Conservation (phyloP, 2,113 vertebrate genomes). For the Onychostoma macrolepis region DNA sequence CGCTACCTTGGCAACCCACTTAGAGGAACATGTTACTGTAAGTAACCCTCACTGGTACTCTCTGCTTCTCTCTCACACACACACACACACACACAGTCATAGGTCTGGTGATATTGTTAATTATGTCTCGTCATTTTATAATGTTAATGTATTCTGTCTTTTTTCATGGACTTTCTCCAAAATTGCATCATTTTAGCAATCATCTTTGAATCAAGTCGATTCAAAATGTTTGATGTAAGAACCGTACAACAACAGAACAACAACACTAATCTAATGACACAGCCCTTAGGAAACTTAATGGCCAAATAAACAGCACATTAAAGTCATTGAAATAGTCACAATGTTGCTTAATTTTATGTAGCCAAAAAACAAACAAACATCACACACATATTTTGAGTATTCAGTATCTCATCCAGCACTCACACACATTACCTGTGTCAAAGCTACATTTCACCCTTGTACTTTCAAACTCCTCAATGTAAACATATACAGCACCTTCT, state of each 20-base stretch:
- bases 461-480: conserved; percentile 2
- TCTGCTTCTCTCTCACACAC: not conserved
- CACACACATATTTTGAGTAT: not conserved
- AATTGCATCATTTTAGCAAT: not conserved
- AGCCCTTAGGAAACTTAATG: not conserved
- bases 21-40: conserved; percentile 93
- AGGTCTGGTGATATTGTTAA: not conserved
- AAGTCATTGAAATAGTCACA: not conserved
- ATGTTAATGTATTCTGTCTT: not conserved
- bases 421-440: not conserved
- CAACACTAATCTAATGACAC: not conserved
- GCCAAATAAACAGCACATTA: not conserved
- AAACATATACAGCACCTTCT: conserved; percentile 21
- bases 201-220: not conserved
- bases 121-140: not conserved
- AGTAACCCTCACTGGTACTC: conserved; percentile 71
- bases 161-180: not conserved
- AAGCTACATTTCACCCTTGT: not conserved
- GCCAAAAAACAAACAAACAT: not conserved
- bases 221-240: not conserved
- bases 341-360: not conserved
- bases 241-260: not conserved
- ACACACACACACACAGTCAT: not conserved
- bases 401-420: not conserved
- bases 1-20: conserved; percentile 94